These are phyloP conservation scores for Nudaria mundana DNA, from an alignment of 2,888 invertebrate genomes.

Conservation along the genomic window DNA sequence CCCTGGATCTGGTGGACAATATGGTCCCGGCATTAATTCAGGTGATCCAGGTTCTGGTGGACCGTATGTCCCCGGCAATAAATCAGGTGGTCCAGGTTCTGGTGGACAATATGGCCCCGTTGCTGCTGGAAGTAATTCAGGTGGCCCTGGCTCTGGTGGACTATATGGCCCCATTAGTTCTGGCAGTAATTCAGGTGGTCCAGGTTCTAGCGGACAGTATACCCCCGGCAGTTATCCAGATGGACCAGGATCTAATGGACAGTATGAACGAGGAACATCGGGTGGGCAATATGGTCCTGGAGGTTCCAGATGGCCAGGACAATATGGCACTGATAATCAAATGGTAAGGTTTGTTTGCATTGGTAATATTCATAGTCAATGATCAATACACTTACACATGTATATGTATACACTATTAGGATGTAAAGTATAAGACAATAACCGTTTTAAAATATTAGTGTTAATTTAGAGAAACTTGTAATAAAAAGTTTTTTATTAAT, in stretches of 20 bases:
- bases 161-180: slow-evolving; percentile 12
- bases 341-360: neutral
- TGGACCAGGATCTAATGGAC: neutral
- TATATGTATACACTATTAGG: no score
- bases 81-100: neutral
- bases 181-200: slow-evolving; percentile 5
- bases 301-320: neutral
- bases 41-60: slow-evolving; percentile 4
- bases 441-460: no score
- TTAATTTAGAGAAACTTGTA: no score
- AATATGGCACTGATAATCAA: neutral
- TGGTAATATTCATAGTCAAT: no score
- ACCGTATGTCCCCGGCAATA: slow-evolving; percentile 8
- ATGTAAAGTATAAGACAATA: no score
- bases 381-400: no score
- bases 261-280: slow-evolving; percentile 4
- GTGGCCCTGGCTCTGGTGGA: slow-evolving; percentile 13
- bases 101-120: slow-evolving; percentile 12
- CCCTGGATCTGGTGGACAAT: slow-evolving; percentile 5
- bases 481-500: no score
- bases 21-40: neutral
- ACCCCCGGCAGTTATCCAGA: neutral
- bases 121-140: slow-evolving; percentile 12
- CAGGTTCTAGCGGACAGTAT: slow-evolving; percentile 9
- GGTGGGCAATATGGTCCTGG: slow-evolving; percentile 17